A percentile compares a stretch with the other conserved stretches of the same genome.
These are phyloP conservation scores for Drosophila navojoa DNA, from an alignment of 1,140 invertebrate species.

Conservation along the genomic window DNA sequence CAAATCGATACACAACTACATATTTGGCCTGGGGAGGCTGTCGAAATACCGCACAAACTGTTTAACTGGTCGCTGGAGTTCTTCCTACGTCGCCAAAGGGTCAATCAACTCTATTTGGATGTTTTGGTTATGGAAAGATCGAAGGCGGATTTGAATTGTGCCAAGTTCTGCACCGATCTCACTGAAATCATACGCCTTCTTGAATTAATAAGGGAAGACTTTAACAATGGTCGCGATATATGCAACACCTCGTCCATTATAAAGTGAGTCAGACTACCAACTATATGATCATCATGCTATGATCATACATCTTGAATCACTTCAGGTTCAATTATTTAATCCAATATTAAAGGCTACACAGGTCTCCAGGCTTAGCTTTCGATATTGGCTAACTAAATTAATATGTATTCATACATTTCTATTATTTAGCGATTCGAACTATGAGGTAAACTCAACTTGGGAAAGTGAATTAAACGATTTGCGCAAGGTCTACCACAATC, in stretches of 20 bases:
- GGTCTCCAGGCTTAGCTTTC: too few relatives aligned
- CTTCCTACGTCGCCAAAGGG: conserved; percentile 24
- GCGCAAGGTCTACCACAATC: not conserved
- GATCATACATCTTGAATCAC: too few relatives aligned
- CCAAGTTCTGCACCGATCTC: conserved; percentile 51
- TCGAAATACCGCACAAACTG: conserved; percentile 31
- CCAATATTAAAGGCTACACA: too few relatives aligned
- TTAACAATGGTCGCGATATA: not conserved
- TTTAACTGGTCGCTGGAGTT: conserved; percentile 55
- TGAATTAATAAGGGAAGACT: conserved; percentile 25
- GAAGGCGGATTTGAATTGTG: conserved; percentile 36
- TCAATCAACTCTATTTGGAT: conserved; percentile 52
- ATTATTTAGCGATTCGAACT: conserved; percentile 30
- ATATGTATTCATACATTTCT: not conserved
- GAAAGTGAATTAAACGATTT: not conserved
- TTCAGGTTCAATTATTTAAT: too few relatives aligned
- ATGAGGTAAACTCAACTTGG: conserved; percentile 31
- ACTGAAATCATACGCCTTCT: conserved; percentile 35
- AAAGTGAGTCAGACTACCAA: conserved; percentile 22
- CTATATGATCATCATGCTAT: too few relatives aligned
- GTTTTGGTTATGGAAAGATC: conserved; percentile 38
- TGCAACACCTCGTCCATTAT: conserved; percentile 20
- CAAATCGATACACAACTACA: conserved; percentile 23
- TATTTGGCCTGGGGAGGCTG: conserved; percentile 35
- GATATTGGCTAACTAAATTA: too few relatives aligned